Base-by-base conservation (phyloP, 2,888 invertebrate species). In the Meandrusa payeni region DNA sequence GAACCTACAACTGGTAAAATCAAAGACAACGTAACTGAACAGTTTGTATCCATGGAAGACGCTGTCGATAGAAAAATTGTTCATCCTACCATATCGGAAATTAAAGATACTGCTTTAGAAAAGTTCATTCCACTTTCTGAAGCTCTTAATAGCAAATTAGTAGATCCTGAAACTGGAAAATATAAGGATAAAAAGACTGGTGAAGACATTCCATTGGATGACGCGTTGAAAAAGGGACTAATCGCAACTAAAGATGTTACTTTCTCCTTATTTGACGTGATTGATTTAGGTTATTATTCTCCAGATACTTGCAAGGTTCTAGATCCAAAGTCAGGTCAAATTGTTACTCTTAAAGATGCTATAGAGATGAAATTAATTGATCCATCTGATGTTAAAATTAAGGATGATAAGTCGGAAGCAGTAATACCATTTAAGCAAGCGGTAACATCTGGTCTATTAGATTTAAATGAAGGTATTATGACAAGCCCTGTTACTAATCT, bases 11-110 rank as follows among this genome's bases (percentile, higher is more conserved):
- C 91, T 1, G 93, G 93, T 5, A 91, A 90, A 69, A 91, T 96
- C 23, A 90, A 85, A 54, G 95, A 96, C 71, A 90, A 90, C 12
- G 81, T 94, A 49, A 92, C 94, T 20, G 90, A 92, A 58, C 92
- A 94, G 70, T 79, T 91, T 52, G 87, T 96, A 1, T 89, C 92
- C 54, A 89, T 97, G 10, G 89, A 91, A 36, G 94, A 95, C 62
- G 94, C 95, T 1, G 91, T 96, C 32, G 90, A 92, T 52, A 90
- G 94, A 59, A 93, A 94, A 55, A 91, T 96, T 49, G 90, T 97
- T 15, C 95, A 96, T 75, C 92, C 94, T 1, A 93, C 92, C 48
- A 93, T 95, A 53, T 94, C 94, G 2, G 91, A 94, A 73, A 92
- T 96, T 51, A 93, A 93, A 68, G 95, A 96, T 67, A 93, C 93